Evolutionary conservation across 30 jellyfish, hydroid and myxozoan species (phyloP), one percentile per base, ranked within the genome.

Genomic region (Hydractinia echinata): DNA sequence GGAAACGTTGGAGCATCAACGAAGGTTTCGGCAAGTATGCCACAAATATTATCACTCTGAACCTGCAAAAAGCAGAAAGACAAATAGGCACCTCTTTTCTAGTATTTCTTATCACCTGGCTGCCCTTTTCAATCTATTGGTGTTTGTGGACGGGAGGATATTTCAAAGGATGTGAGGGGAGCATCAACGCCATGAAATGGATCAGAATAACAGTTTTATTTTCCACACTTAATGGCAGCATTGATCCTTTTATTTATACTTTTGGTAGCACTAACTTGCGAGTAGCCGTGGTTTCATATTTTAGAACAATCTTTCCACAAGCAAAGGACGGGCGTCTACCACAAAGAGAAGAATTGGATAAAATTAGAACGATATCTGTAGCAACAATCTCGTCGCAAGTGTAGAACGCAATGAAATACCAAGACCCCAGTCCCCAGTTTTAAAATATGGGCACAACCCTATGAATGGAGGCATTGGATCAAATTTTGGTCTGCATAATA

Each of bases 51-150:
- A 67, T 94, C 19, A 72, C 79, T 51, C 13, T 72, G 21, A 86
- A 90, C 20, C 61, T 91, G 49, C 88, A 88, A 18, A 91, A 91
- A 76, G 97, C 97, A 3, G 97, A 91, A 67, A 84, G 81, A 51
- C 82, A 79, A 81, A 85, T 91, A n/a, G 95, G 97, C 13, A 15
- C 83, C 54, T 85, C 86, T 19, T 85, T 91, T 4, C 67, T 85
- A 11, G 84, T 84, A 10, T 83, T 84, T 74, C 30, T 91, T 3
- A 18, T 86, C 20, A 84, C 95, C 79, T 91, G 97, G 97, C 72
- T 86, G 53, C 97, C 97, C 8, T 91, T 91, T 73, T 80, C 61
- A 10, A 15, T 83, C 8, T 91, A 85, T 77, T 91, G 97, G 97
- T 55, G 82, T 4, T 39, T 91, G 50, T 86, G 72, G 64, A 84